Percentiles rank a stretch among this genome's conserved stretches.
phyloP scores from a whole-genome alignment of 2,797 vertebrate genomes.

The Crypturellus tataupa region DNA sequence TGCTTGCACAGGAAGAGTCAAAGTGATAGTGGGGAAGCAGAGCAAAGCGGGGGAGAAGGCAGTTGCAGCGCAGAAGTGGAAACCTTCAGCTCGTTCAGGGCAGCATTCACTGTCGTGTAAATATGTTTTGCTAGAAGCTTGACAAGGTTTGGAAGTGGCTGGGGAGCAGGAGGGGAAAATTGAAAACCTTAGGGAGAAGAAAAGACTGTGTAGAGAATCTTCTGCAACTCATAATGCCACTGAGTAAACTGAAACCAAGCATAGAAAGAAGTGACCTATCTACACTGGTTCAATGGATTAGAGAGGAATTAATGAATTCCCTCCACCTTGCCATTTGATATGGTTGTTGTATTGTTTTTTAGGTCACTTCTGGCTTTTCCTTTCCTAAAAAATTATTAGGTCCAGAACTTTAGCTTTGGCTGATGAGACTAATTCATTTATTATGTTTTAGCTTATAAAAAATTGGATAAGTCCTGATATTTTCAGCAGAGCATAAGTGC shows the following conservation, averaged over 20 bases:
- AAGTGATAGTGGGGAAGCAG: not conserved
- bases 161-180: not conserved
- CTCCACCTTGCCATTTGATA: not conserved
- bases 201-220: not conserved
- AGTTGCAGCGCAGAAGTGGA: not conserved
- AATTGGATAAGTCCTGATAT: not conserved
- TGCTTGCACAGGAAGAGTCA: not conserved
- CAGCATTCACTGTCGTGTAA: not conserved
- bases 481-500: conserved; percentile 28
- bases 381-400: not conserved
- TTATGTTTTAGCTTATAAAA: conserved; percentile 28
- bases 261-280: not conserved
- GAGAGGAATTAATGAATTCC: not conserved
- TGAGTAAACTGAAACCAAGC: not conserved
- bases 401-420: not conserved
- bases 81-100: not conserved
- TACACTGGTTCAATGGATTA: not conserved
- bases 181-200: not conserved
- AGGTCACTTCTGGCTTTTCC: not conserved
- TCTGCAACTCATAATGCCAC: not conserved
- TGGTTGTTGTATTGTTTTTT: not conserved
- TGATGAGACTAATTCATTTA: not conserved
- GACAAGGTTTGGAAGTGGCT: not conserved
- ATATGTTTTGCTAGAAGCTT: not conserved
- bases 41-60: not conserved